Evolutionary conservation across 2,797 vertebrate genomes (phyloP).

Genomic region (Sebastes nivosus): DNA sequence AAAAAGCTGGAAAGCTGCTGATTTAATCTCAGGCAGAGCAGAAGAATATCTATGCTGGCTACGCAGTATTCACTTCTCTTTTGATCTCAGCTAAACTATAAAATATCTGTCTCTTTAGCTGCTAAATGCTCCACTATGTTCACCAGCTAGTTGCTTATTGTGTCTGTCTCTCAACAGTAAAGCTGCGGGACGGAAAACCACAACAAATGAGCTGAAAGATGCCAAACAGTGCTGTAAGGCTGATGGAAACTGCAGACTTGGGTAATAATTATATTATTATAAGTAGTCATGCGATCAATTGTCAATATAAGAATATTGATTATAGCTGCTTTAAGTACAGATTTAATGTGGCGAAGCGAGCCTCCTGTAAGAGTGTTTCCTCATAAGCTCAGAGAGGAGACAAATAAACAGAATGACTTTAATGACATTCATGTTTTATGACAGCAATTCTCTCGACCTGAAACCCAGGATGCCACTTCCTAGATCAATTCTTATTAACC

Average conservation of each 20-base stretch:
- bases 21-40: not conserved
- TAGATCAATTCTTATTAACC: constrained; percentile 15
- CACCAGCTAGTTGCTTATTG: not conserved
- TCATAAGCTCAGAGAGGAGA: not conserved
- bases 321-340: not conserved
- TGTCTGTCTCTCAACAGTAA: not conserved
- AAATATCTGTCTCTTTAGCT: not conserved
- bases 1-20: not conserved
- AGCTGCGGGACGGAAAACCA: not conserved
- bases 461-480: not conserved
- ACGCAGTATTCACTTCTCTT: not conserved
- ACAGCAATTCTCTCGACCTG: not conserved
- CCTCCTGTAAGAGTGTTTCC: not conserved
- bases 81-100: constrained; percentile 1
- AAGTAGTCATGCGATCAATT: not conserved
- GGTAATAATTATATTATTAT: not conserved
- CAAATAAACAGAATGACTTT: not conserved
- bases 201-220: not conserved
- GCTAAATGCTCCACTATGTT: not conserved
- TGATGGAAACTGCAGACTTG: not conserved
- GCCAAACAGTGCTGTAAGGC: not conserved
- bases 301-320: not conserved
- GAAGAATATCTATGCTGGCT: not conserved
- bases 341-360: not conserved
- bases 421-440: constrained; percentile 14